A percentile compares a stretch with the other conserved stretches of the same genome.
phyloP scores from a whole-genome alignment of 2,888 invertebrate genomes.

The Pseudococcus viburni region DNA sequence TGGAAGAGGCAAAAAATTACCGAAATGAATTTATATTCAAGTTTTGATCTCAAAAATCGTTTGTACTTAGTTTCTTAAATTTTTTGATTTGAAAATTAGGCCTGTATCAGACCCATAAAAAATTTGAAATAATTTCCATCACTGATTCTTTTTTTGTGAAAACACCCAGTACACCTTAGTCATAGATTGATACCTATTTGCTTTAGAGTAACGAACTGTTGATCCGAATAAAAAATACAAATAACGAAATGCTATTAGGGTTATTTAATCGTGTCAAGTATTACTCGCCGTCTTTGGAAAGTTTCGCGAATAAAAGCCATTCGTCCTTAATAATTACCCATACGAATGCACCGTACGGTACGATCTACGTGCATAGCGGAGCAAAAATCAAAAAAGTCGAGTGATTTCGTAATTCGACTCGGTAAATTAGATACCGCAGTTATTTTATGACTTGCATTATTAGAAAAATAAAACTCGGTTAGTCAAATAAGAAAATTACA shows the following conservation, averaged over 20 bases:
- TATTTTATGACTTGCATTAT: conserved; percentile 45
- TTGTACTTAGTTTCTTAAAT: too few species aligned
- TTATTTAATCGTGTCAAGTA: conserved; percentile 42
- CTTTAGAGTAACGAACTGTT: background rate
- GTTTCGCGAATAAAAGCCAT: background rate
- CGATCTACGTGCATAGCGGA: background rate
- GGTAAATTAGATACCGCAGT: conserved; percentile 19
- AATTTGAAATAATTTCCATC: too few species aligned
- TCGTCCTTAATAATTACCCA: background rate
- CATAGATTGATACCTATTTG: background rate
- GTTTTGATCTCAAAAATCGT: too few species aligned
- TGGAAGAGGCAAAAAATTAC: too few species aligned
- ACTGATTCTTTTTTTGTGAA: background rate
- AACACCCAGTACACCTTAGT: background rate
- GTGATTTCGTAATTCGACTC: conserved; percentile 26
- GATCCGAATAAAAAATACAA: background rate
- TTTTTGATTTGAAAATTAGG: too few species aligned
- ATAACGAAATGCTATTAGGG: background rate
- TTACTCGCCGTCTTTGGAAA: conserved; percentile 1
- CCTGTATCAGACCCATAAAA: too few species aligned
- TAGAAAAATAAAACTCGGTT: conserved; percentile 43
- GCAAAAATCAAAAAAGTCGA: background rate
- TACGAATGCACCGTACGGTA: background rate
- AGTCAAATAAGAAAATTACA: conserved; percentile 20
- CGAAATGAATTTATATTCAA: too few species aligned